Base-by-base conservation (phyloP, 30 jellyfish, hydroid and myxozoan genomes). In the Turritopsis rubra region DNA sequence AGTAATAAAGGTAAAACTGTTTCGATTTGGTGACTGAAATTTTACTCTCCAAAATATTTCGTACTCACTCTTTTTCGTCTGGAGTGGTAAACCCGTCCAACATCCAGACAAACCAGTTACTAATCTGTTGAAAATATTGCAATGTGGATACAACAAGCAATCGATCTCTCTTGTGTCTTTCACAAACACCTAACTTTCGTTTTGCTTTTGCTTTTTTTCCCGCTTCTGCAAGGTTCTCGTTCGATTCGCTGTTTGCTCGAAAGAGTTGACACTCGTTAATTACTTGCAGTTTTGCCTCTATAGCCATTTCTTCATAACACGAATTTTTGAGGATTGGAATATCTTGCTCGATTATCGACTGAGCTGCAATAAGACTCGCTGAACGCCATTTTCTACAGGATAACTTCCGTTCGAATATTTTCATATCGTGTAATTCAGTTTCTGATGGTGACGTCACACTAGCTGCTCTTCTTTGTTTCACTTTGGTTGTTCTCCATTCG, bases 51-150 rank as follows among this genome's bases (percentile, higher is more conserved):
- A n/a, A n/a, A n/a, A n/a, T n/a, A n/a, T n/a, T n/a, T 41, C 60
- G 13, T 41, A 5, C 9, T 41, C 60, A 23, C 23, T 68, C 77
- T n/a, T 68, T 27, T 68, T 68, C 8, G 9, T 68, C 77, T 68
- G 28, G 31, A n/a, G 28, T 68, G 8, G 28, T 68, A 27, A 68
- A 68, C 28, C 77, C 77, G 0, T 68, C 77, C 30, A 68, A 19
- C 77, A 68, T 68, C 77, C 77, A 68, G 9, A 68, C 30, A 19
- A 68, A 68, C 77, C 77, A 68, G 77, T 68, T 68, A 27, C 77
- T 68, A 9, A 68, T 68, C 21, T 27, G 28, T 19, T 27, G 28
- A 27, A n/a, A 68, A 68, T 68, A 68, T 19, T 68, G 77, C 77
- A 68, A 68, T 7, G 77, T 68, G 9, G 77, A n/a, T n/a, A 23